Percentiles rank a stretch among this genome's conserved stretches.
Evolutionary conservation across 2,888 invertebrate species (phyloP).

Genomic region (Apantesis nais): DNA sequence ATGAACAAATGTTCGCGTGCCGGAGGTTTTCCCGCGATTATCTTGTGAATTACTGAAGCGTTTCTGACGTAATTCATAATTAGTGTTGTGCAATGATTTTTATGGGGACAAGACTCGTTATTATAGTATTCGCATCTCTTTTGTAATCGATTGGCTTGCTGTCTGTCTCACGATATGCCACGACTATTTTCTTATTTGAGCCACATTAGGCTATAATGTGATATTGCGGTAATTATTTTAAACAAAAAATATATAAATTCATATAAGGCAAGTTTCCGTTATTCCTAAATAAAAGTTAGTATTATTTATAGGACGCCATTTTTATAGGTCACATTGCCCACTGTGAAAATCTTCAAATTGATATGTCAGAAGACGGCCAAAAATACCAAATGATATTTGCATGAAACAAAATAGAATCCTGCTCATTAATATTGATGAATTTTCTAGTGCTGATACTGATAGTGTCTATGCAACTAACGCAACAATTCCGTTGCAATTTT

Average conservation of each 20-base stretch:
- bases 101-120: neutral
- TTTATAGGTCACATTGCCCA: neutral
- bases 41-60: slow-evolving; percentile 10
- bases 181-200: neutral
- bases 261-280: neutral
- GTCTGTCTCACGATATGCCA: neutral
- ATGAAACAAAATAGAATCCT: neutral
- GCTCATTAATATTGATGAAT: neutral
- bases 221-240: no score
- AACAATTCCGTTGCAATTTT: neutral
- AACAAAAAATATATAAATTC: neutral
- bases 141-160: neutral
- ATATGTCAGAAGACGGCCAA: neutral
- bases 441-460: no score
- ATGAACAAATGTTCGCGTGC: slow-evolving; percentile 15
- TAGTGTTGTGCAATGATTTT: neutral
- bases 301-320: neutral
- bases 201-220: neutral
- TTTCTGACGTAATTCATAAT: slow-evolving; percentile 10
- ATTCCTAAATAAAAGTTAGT: neutral
- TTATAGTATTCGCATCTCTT: neutral
- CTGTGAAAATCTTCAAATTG: neutral
- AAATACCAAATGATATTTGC: neutral
- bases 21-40: slow-evolving; percentile 1
- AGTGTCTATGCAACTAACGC: neutral